Percentiles rank a stretch among this genome's conserved stretches.
phyloP scores from a whole-genome alignment of 1,140 invertebrate species.

The Drosophila nebulosa region DNA sequence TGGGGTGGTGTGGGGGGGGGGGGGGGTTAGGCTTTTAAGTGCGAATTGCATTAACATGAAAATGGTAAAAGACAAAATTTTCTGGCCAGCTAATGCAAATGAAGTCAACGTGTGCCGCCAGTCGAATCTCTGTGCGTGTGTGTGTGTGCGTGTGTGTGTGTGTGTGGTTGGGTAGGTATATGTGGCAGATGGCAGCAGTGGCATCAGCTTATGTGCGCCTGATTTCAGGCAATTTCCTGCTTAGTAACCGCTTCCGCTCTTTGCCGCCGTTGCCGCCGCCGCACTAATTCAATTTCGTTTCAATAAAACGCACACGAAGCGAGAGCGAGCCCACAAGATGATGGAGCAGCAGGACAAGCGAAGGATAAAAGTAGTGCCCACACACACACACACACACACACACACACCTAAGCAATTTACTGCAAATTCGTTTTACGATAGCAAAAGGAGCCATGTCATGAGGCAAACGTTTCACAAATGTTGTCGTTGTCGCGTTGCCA shows the following conservation, averaged over 20 bases:
- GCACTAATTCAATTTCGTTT: slow-evolving; percentile 65
- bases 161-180: neutral
- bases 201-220: slow-evolving; percentile 51
- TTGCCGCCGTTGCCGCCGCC: slow-evolving; percentile 48
- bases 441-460: slow-evolving; percentile 1
- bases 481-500: slow-evolving; percentile 39
- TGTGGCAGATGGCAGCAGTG: neutral
- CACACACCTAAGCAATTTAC: slow-evolving; percentile 36
- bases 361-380: neutral
- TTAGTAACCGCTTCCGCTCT: slow-evolving; percentile 64
- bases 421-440: slow-evolving; percentile 51
- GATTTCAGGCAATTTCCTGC: slow-evolving; percentile 64
- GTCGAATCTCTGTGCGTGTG: neutral
- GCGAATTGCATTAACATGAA: slow-evolving; percentile 47
- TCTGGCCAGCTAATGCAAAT: slow-evolving; percentile 43
- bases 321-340: slow-evolving; percentile 4
- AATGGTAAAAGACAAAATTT: slow-evolving; percentile 25
- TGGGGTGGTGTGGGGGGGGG: too few species aligned
- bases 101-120: slow-evolving; percentile 18
- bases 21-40: slow-evolving; percentile 23
- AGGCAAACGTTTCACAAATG: slow-evolving; percentile 31
- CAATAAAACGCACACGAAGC: slow-evolving; percentile 48
- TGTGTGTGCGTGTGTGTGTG: neutral
- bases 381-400: neutral
- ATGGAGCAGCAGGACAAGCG: slow-evolving; percentile 14